Conservation (phyloP, 37 sponge, comb jelly and placozoan species). For the Tethya wilhelma region DNA sequence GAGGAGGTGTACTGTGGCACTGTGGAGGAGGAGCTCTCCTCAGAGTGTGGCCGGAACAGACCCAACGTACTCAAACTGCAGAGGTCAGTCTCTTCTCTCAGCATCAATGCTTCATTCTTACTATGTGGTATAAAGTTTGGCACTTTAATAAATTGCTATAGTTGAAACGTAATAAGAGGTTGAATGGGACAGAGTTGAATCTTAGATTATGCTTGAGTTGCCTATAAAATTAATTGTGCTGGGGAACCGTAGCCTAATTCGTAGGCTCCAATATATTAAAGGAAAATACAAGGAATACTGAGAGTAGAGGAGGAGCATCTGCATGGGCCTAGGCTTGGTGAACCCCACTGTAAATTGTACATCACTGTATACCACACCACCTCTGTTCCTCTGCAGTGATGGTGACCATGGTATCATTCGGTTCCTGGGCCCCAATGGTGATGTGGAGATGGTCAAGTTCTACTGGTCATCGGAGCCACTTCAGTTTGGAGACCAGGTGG, state of each 20-base stretch:
- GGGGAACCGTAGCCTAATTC: too few relatives aligned
- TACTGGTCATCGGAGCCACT: slow-evolving; percentile 55
- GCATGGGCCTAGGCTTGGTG: too few relatives aligned
- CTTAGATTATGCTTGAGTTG: too few relatives aligned
- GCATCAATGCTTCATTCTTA: not conserved
- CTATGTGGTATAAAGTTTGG: not conserved
- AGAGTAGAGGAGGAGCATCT: too few relatives aligned
- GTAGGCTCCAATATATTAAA: too few relatives aligned
- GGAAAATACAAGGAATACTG: too few relatives aligned
- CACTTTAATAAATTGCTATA: not conserved
- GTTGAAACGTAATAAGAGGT: not conserved
- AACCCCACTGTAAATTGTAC: too few relatives aligned
- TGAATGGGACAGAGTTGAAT: not conserved
- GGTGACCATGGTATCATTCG: slow-evolving; percentile 51
- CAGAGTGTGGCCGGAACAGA: slow-evolving; percentile 41
- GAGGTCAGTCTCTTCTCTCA: not conserved
- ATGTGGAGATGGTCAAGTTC: slow-evolving; percentile 40
- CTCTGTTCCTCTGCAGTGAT: slow-evolving; percentile 12
- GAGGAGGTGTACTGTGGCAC: slow-evolving; percentile 37
- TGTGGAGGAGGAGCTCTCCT: slow-evolving; percentile 67
- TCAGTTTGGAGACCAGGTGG: slow-evolving; percentile 75
- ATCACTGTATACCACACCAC: too few relatives aligned
- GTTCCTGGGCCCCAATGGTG: slow-evolving; percentile 22
- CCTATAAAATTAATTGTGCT: too few relatives aligned
- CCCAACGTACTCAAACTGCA: slow-evolving; percentile 58